Evolutionary conservation across 30 jellyfish, hydroid and myxozoan species (phyloP), one percentile per base, ranked within the genome.

Genomic region (Aurelia aurita): DNA sequence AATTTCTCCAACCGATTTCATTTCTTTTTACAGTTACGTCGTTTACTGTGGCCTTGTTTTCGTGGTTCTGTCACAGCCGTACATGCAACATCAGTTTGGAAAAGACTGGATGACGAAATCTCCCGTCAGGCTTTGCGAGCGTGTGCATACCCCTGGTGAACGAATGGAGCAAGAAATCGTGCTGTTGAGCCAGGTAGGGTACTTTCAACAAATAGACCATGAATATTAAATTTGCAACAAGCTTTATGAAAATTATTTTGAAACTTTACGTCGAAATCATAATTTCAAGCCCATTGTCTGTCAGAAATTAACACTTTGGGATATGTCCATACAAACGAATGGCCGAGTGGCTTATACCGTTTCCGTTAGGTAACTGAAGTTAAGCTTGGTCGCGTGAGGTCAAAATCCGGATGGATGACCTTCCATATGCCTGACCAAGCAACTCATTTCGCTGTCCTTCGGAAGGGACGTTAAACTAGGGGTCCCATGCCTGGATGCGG

Each of bases 1-100:
- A n/a, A 19, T n/a, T 34, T 31, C 20, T 18, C 29, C 3, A 15
- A 1, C 1, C 5, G 0, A 39, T 1, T 72, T 5, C 25, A 3
- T 22, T 49, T 29, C 35, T 31, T 12, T 12, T 58, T 47, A 32
- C 61, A 88, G 96, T 39, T 88, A 88, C 58, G 96, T 69, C 6
- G 96, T 88, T 20, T 88, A 77, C 49, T 88, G 96, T 70, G 96
- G 96, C 45, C 54, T 88, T 21, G 96, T 88, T 19, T 88, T 88
- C 72, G 96, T 88, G 29, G 46, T 87, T 21, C 69, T 88, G 46
- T 88, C 96, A 3, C 96, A 88, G 45, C 96, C 96, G 6, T 88
- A 88, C 47, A 78, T 88, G 93, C 75, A 77, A 27, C 96, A 88
- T 55, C 96, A 88, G 66, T 88, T 76, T 77, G 96, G 96, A 4